Percentiles rank a stretch among this genome's conserved stretches.
Evolutionary conservation across 2,888 invertebrate species (phyloP).

Genomic region (Eilema sororculum): DNA sequence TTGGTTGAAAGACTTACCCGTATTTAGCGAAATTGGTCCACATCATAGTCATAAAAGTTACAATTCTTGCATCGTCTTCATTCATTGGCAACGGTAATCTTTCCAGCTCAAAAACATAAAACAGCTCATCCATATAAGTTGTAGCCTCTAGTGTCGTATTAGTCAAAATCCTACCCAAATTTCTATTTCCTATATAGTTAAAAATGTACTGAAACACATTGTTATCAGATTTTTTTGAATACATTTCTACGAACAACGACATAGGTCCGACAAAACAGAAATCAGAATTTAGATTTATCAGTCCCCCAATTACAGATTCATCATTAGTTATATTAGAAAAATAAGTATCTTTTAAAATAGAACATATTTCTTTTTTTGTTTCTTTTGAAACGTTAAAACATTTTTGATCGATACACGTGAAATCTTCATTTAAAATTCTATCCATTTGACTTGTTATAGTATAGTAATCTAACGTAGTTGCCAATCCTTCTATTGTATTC

Average conservation of each 20-base stretch:
- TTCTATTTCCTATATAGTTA: conserved; percentile 76
- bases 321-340: conserved; percentile 72
- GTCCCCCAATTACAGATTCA: conserved; percentile 72
- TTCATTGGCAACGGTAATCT: conserved; percentile 74
- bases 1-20: conserved; percentile 76
- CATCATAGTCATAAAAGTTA: conserved; percentile 82
- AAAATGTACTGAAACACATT: conserved; percentile 75
- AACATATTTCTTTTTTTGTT: conserved; percentile 67
- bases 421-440: conserved; percentile 74
- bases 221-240: conserved; percentile 65
- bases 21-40: conserved; percentile 83
- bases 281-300: conserved; percentile 79
- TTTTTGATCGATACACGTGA: conserved; percentile 70
- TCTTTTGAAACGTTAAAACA: conserved; percentile 62
- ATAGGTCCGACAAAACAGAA: conserved; percentile 78
- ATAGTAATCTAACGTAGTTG: conserved; percentile 75
- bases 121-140: conserved; percentile 74
- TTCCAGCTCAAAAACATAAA: conserved; percentile 78
- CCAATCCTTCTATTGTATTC: conserved; percentile 85
- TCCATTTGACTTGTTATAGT: conserved; percentile 77
- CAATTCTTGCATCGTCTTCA: conserved; percentile 78
- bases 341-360: conserved; percentile 71
- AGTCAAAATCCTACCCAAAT: conserved; percentile 74
- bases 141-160: conserved; percentile 77
- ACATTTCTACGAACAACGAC: conserved; percentile 72